Evolutionary conservation across 2,888 invertebrate genomes (phyloP).

Genomic region (Cantharis rufa): DNA sequence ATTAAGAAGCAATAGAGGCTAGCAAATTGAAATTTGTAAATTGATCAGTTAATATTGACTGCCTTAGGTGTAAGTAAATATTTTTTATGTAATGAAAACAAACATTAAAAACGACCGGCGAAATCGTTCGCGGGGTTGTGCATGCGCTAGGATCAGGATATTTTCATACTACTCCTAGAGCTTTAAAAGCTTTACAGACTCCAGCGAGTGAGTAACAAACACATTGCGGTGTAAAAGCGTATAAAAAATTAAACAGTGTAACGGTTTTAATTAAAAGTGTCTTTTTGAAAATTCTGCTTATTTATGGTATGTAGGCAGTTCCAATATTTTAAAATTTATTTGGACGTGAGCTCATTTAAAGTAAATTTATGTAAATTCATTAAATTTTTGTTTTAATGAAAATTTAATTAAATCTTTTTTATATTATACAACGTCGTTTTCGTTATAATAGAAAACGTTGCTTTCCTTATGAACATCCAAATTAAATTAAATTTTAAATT

Average conservation of each 20-base stretch:
- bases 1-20: not conserved
- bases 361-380: not conserved
- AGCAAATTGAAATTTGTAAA: not conserved
- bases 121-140: not conserved
- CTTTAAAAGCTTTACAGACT: not conserved
- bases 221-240: not conserved
- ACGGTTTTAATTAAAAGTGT: not conserved
- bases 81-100: not conserved
- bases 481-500: not conserved
- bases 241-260: not conserved
- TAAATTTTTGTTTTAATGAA: not conserved
- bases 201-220: not conserved
- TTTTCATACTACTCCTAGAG: not conserved
- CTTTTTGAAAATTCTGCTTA: not conserved
- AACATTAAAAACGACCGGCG: not conserved
- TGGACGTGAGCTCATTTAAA: not conserved
- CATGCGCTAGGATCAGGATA: not conserved
- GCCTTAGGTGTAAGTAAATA: not conserved
- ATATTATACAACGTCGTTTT: not conserved
- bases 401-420: not conserved
- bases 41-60: not conserved
- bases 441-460: not conserved
- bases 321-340: not conserved
- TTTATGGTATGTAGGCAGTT: not conserved
- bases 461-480: not conserved